Evolutionary conservation across 2,888 invertebrate species (phyloP).

Genomic region (Meiosimyza decipiens): DNA sequence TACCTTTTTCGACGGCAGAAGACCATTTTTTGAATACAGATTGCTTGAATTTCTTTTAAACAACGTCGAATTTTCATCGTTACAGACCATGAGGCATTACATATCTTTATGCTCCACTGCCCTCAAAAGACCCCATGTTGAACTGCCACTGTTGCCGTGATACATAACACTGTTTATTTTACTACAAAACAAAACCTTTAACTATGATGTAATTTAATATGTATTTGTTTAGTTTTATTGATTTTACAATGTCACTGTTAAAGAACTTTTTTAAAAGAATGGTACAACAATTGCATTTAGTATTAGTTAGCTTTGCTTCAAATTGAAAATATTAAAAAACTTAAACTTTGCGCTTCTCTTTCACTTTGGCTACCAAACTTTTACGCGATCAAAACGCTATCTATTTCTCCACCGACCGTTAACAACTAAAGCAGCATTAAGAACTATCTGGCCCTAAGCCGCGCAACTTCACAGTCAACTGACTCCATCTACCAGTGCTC

Average conservation of each 20-base stretch:
- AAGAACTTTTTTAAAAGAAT: too few relatives aligned
- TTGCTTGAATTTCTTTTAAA: slow-evolving; percentile 47
- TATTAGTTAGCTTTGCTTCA: neutral
- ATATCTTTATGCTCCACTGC: slow-evolving; percentile 15
- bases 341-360: neutral
- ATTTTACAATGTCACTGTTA: neutral
- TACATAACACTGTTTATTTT: neutral
- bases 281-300: too few relatives aligned
- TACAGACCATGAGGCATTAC: neutral
- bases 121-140: neutral
- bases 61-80: slow-evolving; percentile 52
- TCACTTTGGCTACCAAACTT: neutral
- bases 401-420: neutral
- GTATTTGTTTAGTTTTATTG: neutral
- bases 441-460: slow-evolving; percentile 34
- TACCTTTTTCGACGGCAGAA: slow-evolving; percentile 52
- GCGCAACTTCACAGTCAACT: slow-evolving; percentile 38
- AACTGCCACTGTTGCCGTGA: neutral
- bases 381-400: slow-evolving; percentile 12
- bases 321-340: neutral
- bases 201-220: neutral
- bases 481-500: slow-evolving; percentile 38
- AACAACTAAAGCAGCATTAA: slow-evolving; percentile 31
- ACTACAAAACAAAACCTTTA: neutral
- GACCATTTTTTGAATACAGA: slow-evolving; percentile 44